phyloP scores from a whole-genome alignment of 2,113 vertebrate genomes.

The Catharus bicknelli region DNA sequence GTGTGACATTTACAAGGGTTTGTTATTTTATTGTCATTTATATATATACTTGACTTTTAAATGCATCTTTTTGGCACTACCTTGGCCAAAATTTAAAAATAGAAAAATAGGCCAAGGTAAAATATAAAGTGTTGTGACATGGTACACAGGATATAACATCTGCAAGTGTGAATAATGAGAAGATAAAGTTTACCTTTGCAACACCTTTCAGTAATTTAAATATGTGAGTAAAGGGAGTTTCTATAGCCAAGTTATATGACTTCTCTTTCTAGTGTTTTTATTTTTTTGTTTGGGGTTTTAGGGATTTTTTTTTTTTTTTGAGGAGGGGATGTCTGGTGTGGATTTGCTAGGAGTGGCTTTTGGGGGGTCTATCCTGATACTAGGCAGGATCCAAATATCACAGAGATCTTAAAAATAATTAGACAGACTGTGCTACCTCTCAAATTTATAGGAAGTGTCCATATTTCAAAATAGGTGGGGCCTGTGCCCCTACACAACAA shows the following conservation, averaged over 20 bases:
- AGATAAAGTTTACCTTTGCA: neutral
- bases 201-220: neutral
- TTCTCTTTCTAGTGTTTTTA: neutral
- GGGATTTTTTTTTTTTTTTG: neutral
- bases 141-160: neutral
- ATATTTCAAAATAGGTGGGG: neutral
- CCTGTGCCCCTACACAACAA: neutral
- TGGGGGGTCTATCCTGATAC: neutral
- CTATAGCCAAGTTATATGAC: neutral
- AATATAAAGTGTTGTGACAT: neutral
- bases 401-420: neutral
- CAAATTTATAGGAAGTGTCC: neutral
- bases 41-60: neutral
- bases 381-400: neutral
- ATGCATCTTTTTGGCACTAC: neutral
- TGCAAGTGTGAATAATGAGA: neutral
- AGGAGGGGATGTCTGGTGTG: neutral
- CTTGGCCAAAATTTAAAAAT: neutral
- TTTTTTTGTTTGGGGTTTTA: neutral
- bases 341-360: neutral
- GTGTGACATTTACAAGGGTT: neutral
- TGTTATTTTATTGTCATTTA: neutral
- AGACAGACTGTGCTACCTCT: neutral
- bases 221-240: neutral
- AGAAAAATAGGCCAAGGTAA: neutral